Base-by-base conservation (phyloP, 2,797 vertebrate genomes). In the Percopsis omiscomaycus region DNA sequence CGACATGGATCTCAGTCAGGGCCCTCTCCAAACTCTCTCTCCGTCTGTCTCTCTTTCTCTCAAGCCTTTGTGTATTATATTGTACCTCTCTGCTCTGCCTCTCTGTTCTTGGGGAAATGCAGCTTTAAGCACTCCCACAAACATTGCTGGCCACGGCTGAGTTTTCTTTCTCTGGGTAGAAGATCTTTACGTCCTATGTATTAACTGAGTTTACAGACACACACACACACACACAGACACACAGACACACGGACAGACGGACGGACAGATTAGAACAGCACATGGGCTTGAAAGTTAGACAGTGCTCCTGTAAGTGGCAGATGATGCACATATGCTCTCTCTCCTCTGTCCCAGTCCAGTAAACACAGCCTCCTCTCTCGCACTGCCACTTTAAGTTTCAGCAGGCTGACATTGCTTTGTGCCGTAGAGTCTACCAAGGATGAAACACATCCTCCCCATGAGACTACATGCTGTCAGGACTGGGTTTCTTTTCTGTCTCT, bases 231-330 rank as follows among this genome's bases (percentile, higher is more conserved):
- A 14, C 22, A 48, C 46, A 57, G 8, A 3, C 14, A 30, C 16
- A 51, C 32, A 37, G 16, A 22, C 22, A 22, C 46, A 57, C 6
- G 2, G 30, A 28, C 22, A 53, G 27, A 46, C 15, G 59, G 65
- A 6, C 49, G 46, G 6, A 9, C 30, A 3, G 60, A 66, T 65
- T 60, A 32, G 42, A 68, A 68, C 48, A 14, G 16, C 57, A 15
- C 65, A 64, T 59, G n/a, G 64, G 48, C 66, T 58, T 56, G 57
- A 73, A 73, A 75, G 82, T 82, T 73, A 66, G 58, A 78, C 59
- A 6, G 28, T 59, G 66, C 70, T 45, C 13, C 16, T 28, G 54
- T 77, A 73, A 84, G 75, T 79, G 64, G 42, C 37, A 50, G 65
- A 74, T 69, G 71, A 74, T 6, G 30, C 59, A 55, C 30, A 3